phyloP scores from a whole-genome alignment of 2,888 invertebrate species.

The Sicus ferrugineus region DNA sequence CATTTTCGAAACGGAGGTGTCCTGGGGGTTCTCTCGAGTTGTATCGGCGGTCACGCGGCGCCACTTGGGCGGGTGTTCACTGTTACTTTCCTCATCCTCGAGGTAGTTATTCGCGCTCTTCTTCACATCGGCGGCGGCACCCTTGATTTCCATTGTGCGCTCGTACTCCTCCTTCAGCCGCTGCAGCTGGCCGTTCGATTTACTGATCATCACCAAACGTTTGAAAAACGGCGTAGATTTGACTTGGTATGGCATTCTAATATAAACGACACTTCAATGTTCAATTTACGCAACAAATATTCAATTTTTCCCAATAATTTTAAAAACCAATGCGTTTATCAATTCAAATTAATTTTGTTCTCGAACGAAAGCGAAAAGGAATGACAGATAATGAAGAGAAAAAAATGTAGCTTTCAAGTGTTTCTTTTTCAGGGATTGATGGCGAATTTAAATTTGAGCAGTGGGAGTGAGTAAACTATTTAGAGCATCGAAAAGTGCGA shows the following conservation, averaged over 20 bases:
- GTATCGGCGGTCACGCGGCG: slow-evolving; percentile 34
- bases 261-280: background rate
- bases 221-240: slow-evolving; percentile 52
- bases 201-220: slow-evolving; percentile 49
- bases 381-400: too few relatives aligned
- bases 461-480: too few relatives aligned
- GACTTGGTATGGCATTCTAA: slow-evolving; percentile 53
- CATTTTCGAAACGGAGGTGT: slow-evolving; percentile 44
- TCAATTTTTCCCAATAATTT: slow-evolving; percentile 12
- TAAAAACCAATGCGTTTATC: too few relatives aligned
- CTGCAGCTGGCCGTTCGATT: slow-evolving; percentile 53
- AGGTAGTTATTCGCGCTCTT: slow-evolving; percentile 55
- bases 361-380: too few relatives aligned
- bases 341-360: too few relatives aligned
- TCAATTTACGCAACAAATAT: slow-evolving; percentile 4
- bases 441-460: too few relatives aligned
- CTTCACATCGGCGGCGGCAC: slow-evolving; percentile 52
- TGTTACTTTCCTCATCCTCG: slow-evolving; percentile 52
- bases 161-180: slow-evolving; percentile 54
- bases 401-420: too few relatives aligned
- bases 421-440: too few relatives aligned
- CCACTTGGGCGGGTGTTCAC: slow-evolving; percentile 37
- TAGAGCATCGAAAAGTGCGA: too few relatives aligned
- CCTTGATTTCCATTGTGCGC: slow-evolving; percentile 52
- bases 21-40: slow-evolving; percentile 43